A percentile compares a stretch with the other conserved stretches of the same genome.
Conservation (phyloP, 2,113 vertebrate species). For the Lutjanus erythropterus region DNA sequence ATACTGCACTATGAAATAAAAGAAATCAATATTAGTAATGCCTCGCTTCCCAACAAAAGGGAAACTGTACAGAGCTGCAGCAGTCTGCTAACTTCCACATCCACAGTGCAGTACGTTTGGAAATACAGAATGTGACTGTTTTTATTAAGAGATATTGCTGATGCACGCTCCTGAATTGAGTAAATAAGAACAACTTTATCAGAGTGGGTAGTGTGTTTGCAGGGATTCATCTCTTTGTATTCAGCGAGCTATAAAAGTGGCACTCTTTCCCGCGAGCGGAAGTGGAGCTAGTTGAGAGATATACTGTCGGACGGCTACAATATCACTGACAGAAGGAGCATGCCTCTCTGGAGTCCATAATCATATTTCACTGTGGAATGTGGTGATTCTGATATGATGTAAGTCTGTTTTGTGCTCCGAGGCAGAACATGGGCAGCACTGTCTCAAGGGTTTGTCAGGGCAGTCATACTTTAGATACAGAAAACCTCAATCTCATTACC, state of each 20-base stretch:
- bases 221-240: conserved; percentile 58
- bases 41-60: conserved; percentile 44
- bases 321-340: conserved; percentile 66
- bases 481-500: conserved; percentile 76
- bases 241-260: conserved; percentile 53
- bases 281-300: conserved; percentile 48
- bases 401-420: conserved; percentile 63
- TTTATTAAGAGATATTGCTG: conserved; percentile 56
- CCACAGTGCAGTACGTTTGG: conserved; percentile 34
- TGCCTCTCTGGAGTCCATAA: conserved; percentile 58
- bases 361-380: conserved; percentile 68
- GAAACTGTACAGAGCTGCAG: conserved; percentile 14
- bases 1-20: conserved; percentile 58
- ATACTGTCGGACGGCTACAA: conserved; percentile 52
- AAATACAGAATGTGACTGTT: conserved; percentile 60
- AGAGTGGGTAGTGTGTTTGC: conserved; percentile 38
- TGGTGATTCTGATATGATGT: conserved; percentile 66
- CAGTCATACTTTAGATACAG: conserved; percentile 65
- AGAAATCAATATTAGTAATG: conserved; percentile 64
- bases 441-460: conserved; percentile 64
- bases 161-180: conserved; percentile 39
- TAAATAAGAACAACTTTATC: conserved; percentile 64
- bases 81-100: conserved; percentile 29
- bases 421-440: conserved; percentile 56
- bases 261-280: conserved; percentile 35